Evolutionary conservation across 2,113 vertebrate genomes (phyloP).

Genomic region (Dasyurus viverrinus): DNA sequence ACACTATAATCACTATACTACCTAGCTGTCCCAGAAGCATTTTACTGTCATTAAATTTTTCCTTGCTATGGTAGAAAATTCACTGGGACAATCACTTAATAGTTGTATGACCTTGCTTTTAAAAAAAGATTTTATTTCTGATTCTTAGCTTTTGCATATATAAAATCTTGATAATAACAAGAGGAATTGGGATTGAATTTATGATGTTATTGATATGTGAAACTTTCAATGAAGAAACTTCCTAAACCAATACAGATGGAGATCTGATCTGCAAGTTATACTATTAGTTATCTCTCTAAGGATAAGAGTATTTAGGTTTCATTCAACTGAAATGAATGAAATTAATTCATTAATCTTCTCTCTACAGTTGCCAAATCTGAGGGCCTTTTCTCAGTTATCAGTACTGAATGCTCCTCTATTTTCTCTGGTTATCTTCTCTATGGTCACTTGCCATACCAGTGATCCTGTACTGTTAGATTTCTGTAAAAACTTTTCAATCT

Average conservation of each 20-base stretch:
- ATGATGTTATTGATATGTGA: not conserved
- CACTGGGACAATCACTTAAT: not conserved
- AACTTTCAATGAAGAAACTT: not conserved
- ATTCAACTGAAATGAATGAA: not conserved
- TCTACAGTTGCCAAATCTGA: not conserved
- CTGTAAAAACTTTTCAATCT: not conserved
- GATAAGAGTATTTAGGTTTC: not conserved
- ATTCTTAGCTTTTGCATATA: not conserved
- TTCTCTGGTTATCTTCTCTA: not conserved
- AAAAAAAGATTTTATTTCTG: not conserved
- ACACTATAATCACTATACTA: not conserved
- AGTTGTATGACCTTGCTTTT: not conserved
- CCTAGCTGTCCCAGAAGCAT: not conserved
- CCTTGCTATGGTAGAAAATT: not conserved
- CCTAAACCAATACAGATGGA: not conserved
- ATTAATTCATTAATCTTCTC: not conserved
- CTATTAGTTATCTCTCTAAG: not conserved
- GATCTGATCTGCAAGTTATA: not conserved
- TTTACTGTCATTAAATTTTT: not conserved
- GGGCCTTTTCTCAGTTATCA: not conserved
- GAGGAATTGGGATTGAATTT: not conserved
- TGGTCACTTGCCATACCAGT: not conserved
- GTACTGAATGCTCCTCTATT: not conserved
- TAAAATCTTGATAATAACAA: not conserved
- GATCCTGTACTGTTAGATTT: not conserved